Base-by-base conservation (phyloP, 2,113 vertebrate species). In the Mormyrus lacerda region DNA sequence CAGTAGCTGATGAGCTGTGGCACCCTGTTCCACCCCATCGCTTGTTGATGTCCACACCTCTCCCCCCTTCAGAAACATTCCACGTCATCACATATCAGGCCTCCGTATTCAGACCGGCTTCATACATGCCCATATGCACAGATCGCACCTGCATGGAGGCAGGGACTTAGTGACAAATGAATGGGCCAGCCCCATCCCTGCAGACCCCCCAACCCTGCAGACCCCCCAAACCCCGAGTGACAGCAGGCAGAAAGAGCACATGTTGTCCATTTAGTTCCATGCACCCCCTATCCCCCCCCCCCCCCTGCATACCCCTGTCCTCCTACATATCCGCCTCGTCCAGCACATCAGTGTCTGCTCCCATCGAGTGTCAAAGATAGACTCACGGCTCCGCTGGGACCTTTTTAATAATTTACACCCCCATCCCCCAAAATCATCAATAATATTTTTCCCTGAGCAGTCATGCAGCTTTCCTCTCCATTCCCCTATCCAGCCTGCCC, bases 361-460 rank as follows among this genome's bases (percentile, higher is more conserved):
- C 94, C 94, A 95, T 96, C 93, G 94, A 94, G 95, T 96, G 95
- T 96, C 95, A 95, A 95, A 96, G 94, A 95, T 93, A 95, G 94
- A 91, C 95, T 95, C 95, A 94, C 93, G 92, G 94, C 94, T 94
- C 95, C 95, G 94, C 94, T 95, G 94, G 92, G 93, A 93, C 87
- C 88, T 93, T 94, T 93, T 96, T 95, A 96, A 96, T 96, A 96
- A 96, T 96, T 96, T 94, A 96, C 95, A 92, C 92, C 45, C 93
- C 91, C 95, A 50, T 85, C 42, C 82, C 82, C 48, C 85, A 95
- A 95, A 96, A 94, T 96, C 95, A 96, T 96, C 95, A 96, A 95
- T 95, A 95, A 96, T 96, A 95, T 94, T 95, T 95, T 94, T 95
- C 95, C 94, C 94, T 93, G 93, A 93, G 94, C 94, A 93, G 95